Evolutionary conservation across 2,113 vertebrate species (phyloP), one percentile per base, ranked within the genome.

Genomic region (Elanus axillaris): DNA sequence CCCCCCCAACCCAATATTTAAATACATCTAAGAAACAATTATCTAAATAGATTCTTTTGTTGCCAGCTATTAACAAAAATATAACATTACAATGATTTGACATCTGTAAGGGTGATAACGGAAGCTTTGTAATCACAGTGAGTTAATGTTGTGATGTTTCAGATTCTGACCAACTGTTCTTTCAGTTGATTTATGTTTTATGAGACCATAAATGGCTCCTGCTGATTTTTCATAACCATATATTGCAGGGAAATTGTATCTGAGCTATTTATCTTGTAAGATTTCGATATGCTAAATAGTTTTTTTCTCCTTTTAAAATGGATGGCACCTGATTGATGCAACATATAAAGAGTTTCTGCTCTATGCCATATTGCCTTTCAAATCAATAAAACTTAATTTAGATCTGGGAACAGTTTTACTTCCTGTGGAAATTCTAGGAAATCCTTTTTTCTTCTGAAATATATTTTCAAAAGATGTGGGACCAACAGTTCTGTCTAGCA

Each of bases 201-300:
- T 82, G 84, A 90, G 93, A 47, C 42, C 48, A 91, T 82, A 95
- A 95, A 96, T 90, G 89, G 69, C 86, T 96, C 91, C 86, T 11
- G 80, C 77, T 97, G 91, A 18, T 93, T 91, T 85, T 87, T 91
- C 73, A 66, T 73, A 82, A 90, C 48, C 91, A 87, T 69, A 58
- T 73, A 43, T 94, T 93, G 56, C 67, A 78, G 71, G 64, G 74
- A 38, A 91, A 91, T 93, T 87, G 73, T 82, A 73, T 93, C 66
- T 73, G 80, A 89, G 86, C 71, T 79, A 79, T 94, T 95, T 94
- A 59, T 95, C 93, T 79, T 82, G 76, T 68, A 86, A 81, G 64
- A 94, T 94, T 94, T 89, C 79, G 66, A 62, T 92, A 68, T 43
- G 59, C 56, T 88, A 78, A 94, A 69, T 78, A 82, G 19, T 0